Conservation (phyloP, 2,888 invertebrate genomes). For the Auanema freiburgensis region DNA sequence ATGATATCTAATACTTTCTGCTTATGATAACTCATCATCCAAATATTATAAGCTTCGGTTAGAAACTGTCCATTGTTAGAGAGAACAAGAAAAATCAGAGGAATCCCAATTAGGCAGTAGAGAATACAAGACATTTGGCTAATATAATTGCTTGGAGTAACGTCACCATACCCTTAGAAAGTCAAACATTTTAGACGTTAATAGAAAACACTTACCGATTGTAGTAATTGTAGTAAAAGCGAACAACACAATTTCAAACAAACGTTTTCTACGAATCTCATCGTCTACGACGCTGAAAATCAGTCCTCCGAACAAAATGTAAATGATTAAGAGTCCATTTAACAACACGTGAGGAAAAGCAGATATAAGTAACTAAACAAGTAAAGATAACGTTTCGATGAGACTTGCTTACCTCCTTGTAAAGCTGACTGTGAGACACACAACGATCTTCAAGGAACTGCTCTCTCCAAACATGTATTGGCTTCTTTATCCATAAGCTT, state of each 20-base stretch:
- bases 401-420: conserved; percentile 27
- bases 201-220: conserved; percentile 31
- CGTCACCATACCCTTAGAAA: conserved; percentile 47
- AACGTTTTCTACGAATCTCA: conserved; percentile 19
- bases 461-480: conserved; percentile 33
- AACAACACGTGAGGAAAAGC: conserved; percentile 32
- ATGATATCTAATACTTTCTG: conserved; percentile 13
- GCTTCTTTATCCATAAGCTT: too few relatives aligned
- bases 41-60: conserved; percentile 44
- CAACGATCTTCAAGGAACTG: conserved; percentile 43
- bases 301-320: conserved; percentile 38
- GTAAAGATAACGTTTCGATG: conserved; percentile 6
- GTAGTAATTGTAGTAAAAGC: conserved; percentile 51
- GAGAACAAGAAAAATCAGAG: conserved; percentile 48
- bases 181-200: too few relatives aligned
- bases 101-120: conserved; percentile 51
- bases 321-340: conserved; percentile 28
- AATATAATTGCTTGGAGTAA: conserved; percentile 28
- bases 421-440: conserved; percentile 29
- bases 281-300: conserved; percentile 32
- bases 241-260: conserved; percentile 39
- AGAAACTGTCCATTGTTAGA: conserved; percentile 47
- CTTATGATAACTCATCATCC: conserved; percentile 18
- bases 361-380: conserved; percentile 30
- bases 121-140: conserved; percentile 37